Conservation (phyloP, 2,888 invertebrate genomes). For the Criorhina ranunculi region DNA sequence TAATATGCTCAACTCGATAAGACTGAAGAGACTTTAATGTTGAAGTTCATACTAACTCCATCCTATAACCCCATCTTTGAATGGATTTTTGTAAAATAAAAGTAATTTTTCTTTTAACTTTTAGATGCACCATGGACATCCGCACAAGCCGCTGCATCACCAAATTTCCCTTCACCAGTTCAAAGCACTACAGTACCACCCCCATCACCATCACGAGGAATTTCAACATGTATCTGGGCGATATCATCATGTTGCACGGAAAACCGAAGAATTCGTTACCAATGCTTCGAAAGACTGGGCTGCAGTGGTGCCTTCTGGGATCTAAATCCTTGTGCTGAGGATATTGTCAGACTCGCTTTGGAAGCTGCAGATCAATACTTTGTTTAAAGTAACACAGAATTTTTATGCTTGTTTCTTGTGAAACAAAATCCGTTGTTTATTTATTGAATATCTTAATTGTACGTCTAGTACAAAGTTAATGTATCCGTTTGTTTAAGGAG, state of each 20-base stretch:
- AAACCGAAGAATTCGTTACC: conserved; percentile 84
- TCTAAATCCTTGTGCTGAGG: conserved; percentile 88
- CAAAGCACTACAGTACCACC: background rate
- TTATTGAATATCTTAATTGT: conserved; percentile 39
- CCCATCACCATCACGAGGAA: conserved; percentile 78
- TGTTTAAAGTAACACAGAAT: background rate
- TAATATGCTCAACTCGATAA: too few species aligned
- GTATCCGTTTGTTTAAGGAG: conserved; percentile 16
- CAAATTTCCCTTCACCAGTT: background rate
- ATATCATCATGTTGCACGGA: conserved; percentile 90
- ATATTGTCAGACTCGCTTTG: conserved; percentile 81
- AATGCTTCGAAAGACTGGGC: conserved; percentile 89
- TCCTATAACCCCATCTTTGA: too few species aligned
- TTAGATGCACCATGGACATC: background rate
- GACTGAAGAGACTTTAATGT: too few species aligned
- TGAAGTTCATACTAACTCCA: too few species aligned
- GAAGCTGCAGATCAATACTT: conserved; percentile 30
- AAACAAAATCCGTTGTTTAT: conserved; percentile 45
- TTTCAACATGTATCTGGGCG: conserved; percentile 90
- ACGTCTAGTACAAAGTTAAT: conserved; percentile 19
- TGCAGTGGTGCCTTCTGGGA: conserved; percentile 91
- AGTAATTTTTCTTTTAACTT: background rate
- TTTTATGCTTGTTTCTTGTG: conserved; percentile 41
- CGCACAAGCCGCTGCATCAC: background rate
- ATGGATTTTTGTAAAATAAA: too few species aligned